Conservation (phyloP, 2,888 invertebrate genomes). For the Fragum fragum region DNA sequence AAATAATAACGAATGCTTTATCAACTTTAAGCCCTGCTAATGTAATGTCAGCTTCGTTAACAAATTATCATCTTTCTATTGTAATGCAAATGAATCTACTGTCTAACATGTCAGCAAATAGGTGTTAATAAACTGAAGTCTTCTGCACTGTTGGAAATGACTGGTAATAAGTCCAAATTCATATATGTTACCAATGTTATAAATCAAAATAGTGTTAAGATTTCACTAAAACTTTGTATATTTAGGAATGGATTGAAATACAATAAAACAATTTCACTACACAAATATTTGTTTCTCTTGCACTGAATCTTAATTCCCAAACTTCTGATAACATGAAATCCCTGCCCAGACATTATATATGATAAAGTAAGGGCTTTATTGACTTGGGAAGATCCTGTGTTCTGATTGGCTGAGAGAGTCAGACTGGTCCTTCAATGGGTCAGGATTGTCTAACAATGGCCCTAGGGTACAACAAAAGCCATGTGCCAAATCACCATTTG, state of each 20-base stretch:
- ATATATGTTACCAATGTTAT: not conserved
- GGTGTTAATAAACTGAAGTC: slow-evolving; percentile 15
- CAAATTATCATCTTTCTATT: slow-evolving; percentile 9
- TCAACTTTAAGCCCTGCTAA: not conserved
- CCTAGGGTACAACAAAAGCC: slow-evolving; percentile 19
- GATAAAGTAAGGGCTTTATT: not conserved
- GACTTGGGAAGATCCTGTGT: not conserved
- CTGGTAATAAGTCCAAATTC: not conserved
- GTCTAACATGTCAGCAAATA: slow-evolving; percentile 23
- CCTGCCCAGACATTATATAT: slow-evolving; percentile 15
- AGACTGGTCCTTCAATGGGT: not conserved
- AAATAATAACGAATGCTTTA: not conserved
- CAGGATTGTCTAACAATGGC: slow-evolving; percentile 5
- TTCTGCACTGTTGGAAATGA: not conserved
- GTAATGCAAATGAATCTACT: not conserved
- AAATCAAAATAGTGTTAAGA: not conserved
- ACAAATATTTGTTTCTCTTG: slow-evolving; percentile 13
- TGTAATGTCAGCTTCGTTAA: slow-evolving; percentile 22
- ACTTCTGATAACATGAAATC: not conserved
- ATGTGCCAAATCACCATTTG: slow-evolving; percentile 33
- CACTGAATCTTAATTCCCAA: not conserved
- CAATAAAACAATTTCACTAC: slow-evolving; percentile 11
- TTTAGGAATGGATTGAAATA: not conserved
- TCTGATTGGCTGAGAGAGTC: slow-evolving; percentile 4
- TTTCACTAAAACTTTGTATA: not conserved